A percentile compares a stretch with the other conserved stretches of the same genome.
Evolutionary conservation across 2,888 invertebrate species (phyloP).

Genomic region (Ormia ochracea): DNA sequence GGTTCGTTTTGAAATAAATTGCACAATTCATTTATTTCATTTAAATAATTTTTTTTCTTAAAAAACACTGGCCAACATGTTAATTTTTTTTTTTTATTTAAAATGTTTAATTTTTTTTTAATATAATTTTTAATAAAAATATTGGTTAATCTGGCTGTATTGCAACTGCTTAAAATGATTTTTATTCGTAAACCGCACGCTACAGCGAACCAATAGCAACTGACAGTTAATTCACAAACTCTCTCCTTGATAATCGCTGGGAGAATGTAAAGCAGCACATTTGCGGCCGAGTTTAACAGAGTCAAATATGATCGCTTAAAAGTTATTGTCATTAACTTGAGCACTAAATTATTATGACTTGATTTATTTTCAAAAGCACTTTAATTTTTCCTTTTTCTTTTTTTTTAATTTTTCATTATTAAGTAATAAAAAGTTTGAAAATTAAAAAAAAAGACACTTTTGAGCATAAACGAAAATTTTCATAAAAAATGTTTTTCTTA

Average conservation of each 20-base stretch:
- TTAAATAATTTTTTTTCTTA: neutral
- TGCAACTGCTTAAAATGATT: neutral
- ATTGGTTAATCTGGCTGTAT: neutral
- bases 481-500: neutral
- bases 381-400: neutral
- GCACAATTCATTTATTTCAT: neutral
- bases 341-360: neutral
- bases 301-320: slow-evolving; percentile 6
- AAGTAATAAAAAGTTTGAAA: neutral
- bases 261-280: slow-evolving; percentile 9
- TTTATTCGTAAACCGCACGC: slow-evolving; percentile 52
- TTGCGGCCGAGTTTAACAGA: neutral
- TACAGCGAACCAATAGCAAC: slow-evolving; percentile 58
- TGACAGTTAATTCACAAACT: slow-evolving; percentile 40
- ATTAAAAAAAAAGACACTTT: too few species aligned
- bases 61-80: neutral
- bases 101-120: slow-evolving; percentile 1
- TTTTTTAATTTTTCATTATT: neutral
- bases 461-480: too few species aligned
- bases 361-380: neutral
- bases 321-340: slow-evolving; percentile 5
- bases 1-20: slow-evolving; percentile 1
- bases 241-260: slow-evolving; percentile 48
- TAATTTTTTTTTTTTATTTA: slow-evolving; percentile 10
- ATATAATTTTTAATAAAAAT: neutral